Percentiles rank a stretch among this genome's conserved stretches.
phyloP scores from a whole-genome alignment of 2,888 invertebrate species.

The Andrena trimmerana region DNA sequence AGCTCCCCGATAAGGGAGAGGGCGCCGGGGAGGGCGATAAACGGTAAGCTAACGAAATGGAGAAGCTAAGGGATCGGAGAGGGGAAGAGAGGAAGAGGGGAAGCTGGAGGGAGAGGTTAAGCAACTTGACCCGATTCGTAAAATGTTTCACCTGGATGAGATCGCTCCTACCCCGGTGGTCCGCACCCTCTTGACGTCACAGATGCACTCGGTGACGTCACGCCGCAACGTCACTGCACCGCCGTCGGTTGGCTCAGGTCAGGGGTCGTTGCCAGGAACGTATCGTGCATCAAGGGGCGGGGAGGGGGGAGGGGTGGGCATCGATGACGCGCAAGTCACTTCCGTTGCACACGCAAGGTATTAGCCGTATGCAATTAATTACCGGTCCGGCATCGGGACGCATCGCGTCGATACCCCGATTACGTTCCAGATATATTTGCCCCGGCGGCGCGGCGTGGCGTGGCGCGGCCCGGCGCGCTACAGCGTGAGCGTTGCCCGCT shows the following conservation, averaged over 20 bases:
- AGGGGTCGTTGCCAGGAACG: constrained; percentile 70
- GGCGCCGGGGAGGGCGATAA: constrained; percentile 15
- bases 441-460: background rate
- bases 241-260: constrained; percentile 85
- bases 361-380: constrained; percentile 66
- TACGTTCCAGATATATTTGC: constrained; percentile 37
- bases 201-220: constrained; percentile 85
- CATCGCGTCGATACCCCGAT: constrained; percentile 61
- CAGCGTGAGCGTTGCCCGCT: background rate
- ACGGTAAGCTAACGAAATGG: constrained; percentile 36
- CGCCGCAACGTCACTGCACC: constrained; percentile 85
- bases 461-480: too few relatives aligned
- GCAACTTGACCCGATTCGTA: constrained; percentile 71
- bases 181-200: constrained; percentile 84
- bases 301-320: background rate
- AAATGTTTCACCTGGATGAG: constrained; percentile 72
- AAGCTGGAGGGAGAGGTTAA: constrained; percentile 19
- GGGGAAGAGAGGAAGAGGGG: background rate
- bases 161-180: constrained; percentile 67
- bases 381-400: constrained; percentile 53
- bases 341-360: constrained; percentile 57
- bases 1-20: constrained; percentile 1
- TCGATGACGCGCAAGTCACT: constrained; percentile 66
- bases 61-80: background rate
- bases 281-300: constrained; percentile 54